phyloP scores from a whole-genome alignment of 2,113 vertebrate species.

The Nyctibius bracteatus region DNA sequence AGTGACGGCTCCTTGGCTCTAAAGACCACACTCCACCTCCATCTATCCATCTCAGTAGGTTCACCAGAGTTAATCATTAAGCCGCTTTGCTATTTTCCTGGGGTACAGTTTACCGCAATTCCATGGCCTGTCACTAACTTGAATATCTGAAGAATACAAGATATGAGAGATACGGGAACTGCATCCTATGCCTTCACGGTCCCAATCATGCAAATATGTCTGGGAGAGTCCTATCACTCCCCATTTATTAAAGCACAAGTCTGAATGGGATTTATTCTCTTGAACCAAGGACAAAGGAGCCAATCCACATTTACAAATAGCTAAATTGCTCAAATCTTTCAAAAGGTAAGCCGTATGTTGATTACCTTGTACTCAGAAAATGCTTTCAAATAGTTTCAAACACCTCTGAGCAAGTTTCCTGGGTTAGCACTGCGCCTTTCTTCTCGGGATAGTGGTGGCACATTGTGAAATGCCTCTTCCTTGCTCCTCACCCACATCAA shows the following conservation, averaged over 20 bases:
- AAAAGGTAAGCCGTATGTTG: neutral
- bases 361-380: neutral
- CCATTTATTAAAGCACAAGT: neutral
- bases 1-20: neutral
- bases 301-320: neutral
- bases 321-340: neutral
- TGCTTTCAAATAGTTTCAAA: neutral
- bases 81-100: neutral
- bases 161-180: neutral
- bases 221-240: accelerated
- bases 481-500: neutral
- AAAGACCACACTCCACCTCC: neutral
- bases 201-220: neutral
- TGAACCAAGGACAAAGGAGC: neutral
- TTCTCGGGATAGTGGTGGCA: neutral
- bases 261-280: neutral
- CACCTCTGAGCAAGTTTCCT: neutral
- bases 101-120: neutral
- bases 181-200: neutral
- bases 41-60: neutral
- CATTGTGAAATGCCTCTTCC: neutral
- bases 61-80: neutral
- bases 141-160: neutral
- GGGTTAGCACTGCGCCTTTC: neutral
- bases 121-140: neutral